Percentiles rank a stretch among this genome's conserved stretches.
These are phyloP conservation scores for Eulemur mongoz DNA, from an alignment of 2,797 vertebrate genomes.

Conservation along the genomic window DNA sequence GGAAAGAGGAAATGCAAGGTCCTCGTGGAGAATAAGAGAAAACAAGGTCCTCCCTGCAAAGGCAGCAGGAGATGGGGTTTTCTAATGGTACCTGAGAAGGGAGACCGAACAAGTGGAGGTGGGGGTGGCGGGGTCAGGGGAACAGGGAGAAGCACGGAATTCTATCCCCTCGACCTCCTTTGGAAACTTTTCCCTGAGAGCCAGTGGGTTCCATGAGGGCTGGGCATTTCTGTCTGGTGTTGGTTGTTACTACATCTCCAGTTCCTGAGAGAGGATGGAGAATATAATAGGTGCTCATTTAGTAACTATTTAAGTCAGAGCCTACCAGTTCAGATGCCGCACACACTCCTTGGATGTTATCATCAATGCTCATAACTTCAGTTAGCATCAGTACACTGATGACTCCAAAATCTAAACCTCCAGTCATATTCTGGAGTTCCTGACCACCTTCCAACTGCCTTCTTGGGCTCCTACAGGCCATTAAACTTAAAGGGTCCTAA, in stretches of 20 bases:
- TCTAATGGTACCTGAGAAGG: background rate
- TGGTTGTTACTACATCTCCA: background rate
- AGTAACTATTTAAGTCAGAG: background rate
- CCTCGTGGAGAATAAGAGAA: background rate
- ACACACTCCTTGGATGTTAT: background rate
- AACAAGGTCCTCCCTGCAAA: background rate
- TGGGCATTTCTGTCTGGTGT: background rate
- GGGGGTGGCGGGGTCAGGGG: background rate
- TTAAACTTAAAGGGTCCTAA: background rate
- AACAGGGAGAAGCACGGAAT: background rate
- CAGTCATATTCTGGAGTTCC: background rate
- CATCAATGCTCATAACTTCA: background rate
- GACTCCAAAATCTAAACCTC: background rate
- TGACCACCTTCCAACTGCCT: background rate
- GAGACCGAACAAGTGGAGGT: background rate
- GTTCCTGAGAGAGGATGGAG: background rate
- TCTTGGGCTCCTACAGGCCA: background rate
- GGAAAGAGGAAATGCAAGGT: background rate
- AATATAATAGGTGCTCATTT: background rate
- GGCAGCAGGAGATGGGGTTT: background rate
- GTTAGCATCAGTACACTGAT: rapidly evolving
- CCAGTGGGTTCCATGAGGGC: background rate
- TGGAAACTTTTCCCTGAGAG: background rate
- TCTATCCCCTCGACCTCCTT: background rate
- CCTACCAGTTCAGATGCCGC: background rate